phyloP scores from a whole-genome alignment of 2,888 invertebrate species.

The Formica aserva region DNA sequence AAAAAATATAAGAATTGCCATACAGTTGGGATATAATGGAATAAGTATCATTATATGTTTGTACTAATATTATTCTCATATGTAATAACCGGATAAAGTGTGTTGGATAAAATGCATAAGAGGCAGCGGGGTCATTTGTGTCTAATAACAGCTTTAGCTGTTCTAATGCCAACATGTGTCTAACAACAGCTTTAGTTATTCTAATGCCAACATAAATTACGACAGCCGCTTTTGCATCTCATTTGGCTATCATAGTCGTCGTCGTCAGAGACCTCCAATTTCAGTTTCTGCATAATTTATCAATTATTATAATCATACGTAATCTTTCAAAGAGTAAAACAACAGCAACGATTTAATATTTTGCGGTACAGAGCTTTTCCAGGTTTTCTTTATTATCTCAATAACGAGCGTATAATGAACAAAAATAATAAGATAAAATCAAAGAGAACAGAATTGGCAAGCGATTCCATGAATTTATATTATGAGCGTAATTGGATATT shows the following conservation, averaged over 20 bases:
- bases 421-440: slow-evolving; percentile 35
- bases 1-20: not conserved
- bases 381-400: not conserved
- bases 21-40: not conserved
- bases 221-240: slow-evolving; percentile 25
- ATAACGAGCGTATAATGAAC: not conserved
- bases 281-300: slow-evolving; percentile 4
- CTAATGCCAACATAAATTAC: slow-evolving; percentile 15
- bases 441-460: not conserved
- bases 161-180: not conserved
- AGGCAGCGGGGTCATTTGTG: not conserved
- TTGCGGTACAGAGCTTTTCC: not conserved
- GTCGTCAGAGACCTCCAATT: not conserved
- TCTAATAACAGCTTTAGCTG: slow-evolving; percentile 34
- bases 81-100: slow-evolving; percentile 11
- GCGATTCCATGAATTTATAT: not conserved
- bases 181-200: slow-evolving; percentile 23
- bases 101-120: slow-evolving; percentile 13
- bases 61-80: slow-evolving; percentile 1
- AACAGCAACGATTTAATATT: not conserved
- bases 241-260: not conserved
- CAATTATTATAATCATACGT: slow-evolving; percentile 5
- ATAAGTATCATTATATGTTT: not conserved
- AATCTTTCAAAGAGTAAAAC: not conserved
- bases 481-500: slow-evolving; percentile 21